Evolutionary conservation across 2,113 vertebrate genomes (phyloP).

Genomic region (Athene noctua): DNA sequence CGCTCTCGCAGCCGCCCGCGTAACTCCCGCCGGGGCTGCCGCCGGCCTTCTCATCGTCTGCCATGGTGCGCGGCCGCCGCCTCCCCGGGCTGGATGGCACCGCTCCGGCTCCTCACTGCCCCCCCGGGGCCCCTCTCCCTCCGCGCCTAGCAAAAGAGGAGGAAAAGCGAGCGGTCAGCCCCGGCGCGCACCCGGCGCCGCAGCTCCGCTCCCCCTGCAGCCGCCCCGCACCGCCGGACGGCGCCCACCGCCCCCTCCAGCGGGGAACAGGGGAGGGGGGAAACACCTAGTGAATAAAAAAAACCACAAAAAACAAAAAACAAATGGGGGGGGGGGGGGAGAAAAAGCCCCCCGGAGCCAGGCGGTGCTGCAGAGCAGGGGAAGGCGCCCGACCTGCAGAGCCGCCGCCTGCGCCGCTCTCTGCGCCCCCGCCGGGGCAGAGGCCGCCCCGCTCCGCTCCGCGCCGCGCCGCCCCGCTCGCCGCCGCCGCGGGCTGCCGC

Average conservation of each 20-base stretch:
- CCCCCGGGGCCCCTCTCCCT: background rate
- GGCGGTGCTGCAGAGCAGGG: background rate
- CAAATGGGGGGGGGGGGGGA: accelerated
- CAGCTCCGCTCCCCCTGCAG: background rate
- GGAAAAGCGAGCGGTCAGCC: background rate
- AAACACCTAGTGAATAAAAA: background rate
- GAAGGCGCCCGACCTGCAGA: background rate
- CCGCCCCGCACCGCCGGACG: background rate
- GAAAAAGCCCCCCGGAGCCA: background rate
- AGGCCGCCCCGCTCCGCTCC: background rate
- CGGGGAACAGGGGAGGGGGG: background rate
- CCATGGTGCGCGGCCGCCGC: constrained; percentile 78
- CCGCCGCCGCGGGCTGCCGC: background rate
- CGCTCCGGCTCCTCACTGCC: background rate
- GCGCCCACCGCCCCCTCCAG: background rate
- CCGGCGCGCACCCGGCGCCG: background rate
- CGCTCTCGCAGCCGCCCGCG: constrained; percentile 70
- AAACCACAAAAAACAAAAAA: background rate
- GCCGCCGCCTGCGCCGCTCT: background rate
- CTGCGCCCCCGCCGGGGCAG: background rate
- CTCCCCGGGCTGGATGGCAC: constrained; percentile 23
- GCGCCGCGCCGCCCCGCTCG: background rate
- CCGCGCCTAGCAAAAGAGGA: background rate
- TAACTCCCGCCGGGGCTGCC: constrained; percentile 34
- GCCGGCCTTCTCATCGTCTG: constrained; percentile 81